These are phyloP conservation scores for Leptogaster cylindrica DNA, from an alignment of 2,888 invertebrate genomes.

Conservation along the genomic window DNA sequence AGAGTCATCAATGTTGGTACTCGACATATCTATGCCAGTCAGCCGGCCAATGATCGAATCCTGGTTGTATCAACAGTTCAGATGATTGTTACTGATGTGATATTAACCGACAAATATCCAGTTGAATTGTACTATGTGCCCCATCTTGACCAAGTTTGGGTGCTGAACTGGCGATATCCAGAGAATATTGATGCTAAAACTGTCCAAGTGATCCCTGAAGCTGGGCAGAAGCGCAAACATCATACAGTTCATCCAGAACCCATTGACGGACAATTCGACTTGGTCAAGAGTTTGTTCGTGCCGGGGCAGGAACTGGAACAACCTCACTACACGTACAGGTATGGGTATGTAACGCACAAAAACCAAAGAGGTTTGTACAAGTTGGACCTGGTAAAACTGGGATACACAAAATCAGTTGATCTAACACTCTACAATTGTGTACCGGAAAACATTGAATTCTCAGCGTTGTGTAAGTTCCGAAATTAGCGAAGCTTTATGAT, in stretches of 20 bases:
- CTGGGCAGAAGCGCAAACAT: conserved; percentile 74
- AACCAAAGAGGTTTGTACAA: conserved; percentile 76
- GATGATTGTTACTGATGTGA: conserved; percentile 74
- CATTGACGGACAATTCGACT: conserved; percentile 77
- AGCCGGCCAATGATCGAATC: conserved; percentile 73
- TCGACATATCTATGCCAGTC: conserved; percentile 74
- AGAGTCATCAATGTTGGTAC: conserved; percentile 74
- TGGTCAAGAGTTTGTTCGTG: conserved; percentile 70
- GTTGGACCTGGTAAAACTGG: conserved; percentile 73
- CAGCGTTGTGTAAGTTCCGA: conserved; percentile 70
- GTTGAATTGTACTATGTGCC: conserved; percentile 74
- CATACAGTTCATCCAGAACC: conserved; percentile 76
- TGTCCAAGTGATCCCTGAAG: conserved; percentile 71
- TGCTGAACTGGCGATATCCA: conserved; percentile 65
- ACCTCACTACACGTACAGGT: conserved; percentile 67
- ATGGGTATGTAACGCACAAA: conserved; percentile 76
- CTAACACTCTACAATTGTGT: conserved; percentile 76
- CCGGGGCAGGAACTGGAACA: conserved; percentile 67
- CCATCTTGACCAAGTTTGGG: conserved; percentile 77
- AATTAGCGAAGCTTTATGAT: conserved; percentile 1
- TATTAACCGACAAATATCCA: conserved; percentile 74
- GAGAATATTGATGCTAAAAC: conserved; percentile 45
- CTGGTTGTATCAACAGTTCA: conserved; percentile 75
- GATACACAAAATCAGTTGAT: conserved; percentile 74
- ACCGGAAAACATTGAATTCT: conserved; percentile 72